Percentiles rank a stretch among this genome's conserved stretches.
These are phyloP conservation scores for Pissodes strobi DNA, from an alignment of 1,140 invertebrate species.

Conservation along the genomic window DNA sequence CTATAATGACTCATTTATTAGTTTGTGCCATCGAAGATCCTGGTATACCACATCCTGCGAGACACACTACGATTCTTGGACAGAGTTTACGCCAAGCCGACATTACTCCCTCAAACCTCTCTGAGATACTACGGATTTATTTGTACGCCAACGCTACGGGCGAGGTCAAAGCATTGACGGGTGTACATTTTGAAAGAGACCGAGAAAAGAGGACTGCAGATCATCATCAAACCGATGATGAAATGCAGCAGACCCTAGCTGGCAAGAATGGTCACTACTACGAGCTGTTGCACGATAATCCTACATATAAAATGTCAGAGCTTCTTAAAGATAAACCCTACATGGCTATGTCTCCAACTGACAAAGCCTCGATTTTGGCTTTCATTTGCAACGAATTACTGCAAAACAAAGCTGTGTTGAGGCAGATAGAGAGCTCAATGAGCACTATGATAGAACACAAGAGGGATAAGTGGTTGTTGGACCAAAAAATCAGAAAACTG, in stretches of 20 bases:
- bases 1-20: constrained; percentile 85
- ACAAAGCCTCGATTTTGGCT: constrained; percentile 85
- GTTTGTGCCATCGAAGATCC: constrained; percentile 94
- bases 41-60: constrained; percentile 85
- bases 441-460: constrained; percentile 75
- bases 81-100: constrained; percentile 91
- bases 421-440: constrained; percentile 77
- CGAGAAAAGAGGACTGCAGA: constrained; percentile 76
- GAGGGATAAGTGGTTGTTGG: constrained; percentile 80
- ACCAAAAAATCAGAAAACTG: constrained; percentile 86
- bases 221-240: constrained; percentile 73
- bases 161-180: constrained; percentile 80
- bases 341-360: constrained; percentile 80
- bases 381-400: constrained; percentile 93
- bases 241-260: constrained; percentile 63
- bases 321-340: constrained; percentile 77
- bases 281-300: constrained; percentile 73
- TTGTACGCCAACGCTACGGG: constrained; percentile 83
- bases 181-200: constrained; percentile 75
- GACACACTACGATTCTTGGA: constrained; percentile 84
- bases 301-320: constrained; percentile 74
- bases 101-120: constrained; percentile 88
- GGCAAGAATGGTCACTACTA: constrained; percentile 79
- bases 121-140: constrained; percentile 89
- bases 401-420: constrained; percentile 85